Evolutionary conservation across 2,797 vertebrate species (phyloP), one percentile per base, ranked within the genome.

Genomic region (Bradypus variegatus): DNA sequence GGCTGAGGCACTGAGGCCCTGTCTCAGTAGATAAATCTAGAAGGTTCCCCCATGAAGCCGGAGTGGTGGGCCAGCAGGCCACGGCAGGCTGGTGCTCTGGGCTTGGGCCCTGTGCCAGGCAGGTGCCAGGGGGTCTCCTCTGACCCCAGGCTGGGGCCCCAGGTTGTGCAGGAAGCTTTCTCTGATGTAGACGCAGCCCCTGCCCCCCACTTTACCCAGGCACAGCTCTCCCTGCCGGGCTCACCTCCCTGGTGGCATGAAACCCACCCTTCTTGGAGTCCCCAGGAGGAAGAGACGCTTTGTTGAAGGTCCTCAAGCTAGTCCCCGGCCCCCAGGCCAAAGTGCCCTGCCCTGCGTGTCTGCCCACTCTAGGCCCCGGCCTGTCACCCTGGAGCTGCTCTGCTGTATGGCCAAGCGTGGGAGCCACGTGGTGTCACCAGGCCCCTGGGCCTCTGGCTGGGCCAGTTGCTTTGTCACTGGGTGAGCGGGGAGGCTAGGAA

Each of bases 401-500:
- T 23, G 58, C 58, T 8, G 19, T 6, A 31, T n/a, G 21, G 55
- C 19, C 50, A 62, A 4, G 5, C 19, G 60, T 3, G 0, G 21
- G 60, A 83, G 79, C 78, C 3, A 10, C 83, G 18, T 29, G 21
- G 67, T 36, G 53, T 79, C 53, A 55, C 53, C 29, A 41, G 36
- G 4, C 19, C 25, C 7, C 73, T 31, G 1, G 80, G 91, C 85
- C 75, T 64, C 73, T 15, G 0, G 50, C 85, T 88, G 88, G 88
- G 72, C 69, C 36, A 0, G 79, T 31, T 33, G 80, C 93, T 84
- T 50, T 73, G 80, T 58, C 3, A n/a, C 48, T 16, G 81, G 79
- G 83, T 36, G 69, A 60, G 84, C 2, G 27, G 25, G 0, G 18
- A 90, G 94, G 93, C 92, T 67, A 48, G 94, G 91, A 91, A 83